These are phyloP conservation scores for Vulpes lagopus DNA, from an alignment of 2,113 vertebrate species.

Conservation along the genomic window DNA sequence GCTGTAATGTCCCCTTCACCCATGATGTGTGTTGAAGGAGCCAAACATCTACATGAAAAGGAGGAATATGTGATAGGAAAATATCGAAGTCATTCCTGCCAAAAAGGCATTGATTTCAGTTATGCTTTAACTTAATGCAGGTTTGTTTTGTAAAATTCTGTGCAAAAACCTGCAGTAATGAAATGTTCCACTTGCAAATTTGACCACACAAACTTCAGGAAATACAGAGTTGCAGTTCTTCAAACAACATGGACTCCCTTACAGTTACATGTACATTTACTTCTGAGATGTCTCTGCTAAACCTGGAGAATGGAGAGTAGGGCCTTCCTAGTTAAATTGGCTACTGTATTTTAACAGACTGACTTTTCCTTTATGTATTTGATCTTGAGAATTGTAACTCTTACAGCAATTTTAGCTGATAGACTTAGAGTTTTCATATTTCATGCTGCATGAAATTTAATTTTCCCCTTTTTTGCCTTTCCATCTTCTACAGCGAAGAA, in stretches of 20 bases:
- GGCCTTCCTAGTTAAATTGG: not conserved
- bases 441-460: not conserved
- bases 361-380: not conserved
- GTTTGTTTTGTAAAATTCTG: conserved; percentile 72
- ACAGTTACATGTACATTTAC: not conserved
- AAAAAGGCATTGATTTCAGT: conserved; percentile 60
- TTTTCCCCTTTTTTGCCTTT: conserved; percentile 9
- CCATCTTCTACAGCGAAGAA: not conserved
- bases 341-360: not conserved
- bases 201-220: conserved; percentile 64
- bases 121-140: conserved; percentile 49
- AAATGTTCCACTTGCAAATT: conserved; percentile 66
- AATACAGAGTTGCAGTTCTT: conserved; percentile 61
- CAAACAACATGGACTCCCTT: not conserved
- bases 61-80: not conserved
- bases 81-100: not conserved
- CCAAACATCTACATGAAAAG: conserved; percentile 31
- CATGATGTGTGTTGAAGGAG: not conserved
- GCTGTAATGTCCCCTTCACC: not conserved
- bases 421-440: not conserved
- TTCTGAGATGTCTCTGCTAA: not conserved
- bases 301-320: not conserved
- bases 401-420: not conserved
- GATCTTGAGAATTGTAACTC: conserved; percentile 8
- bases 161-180: conserved; percentile 63